Evolutionary conservation across 1,140 invertebrate species (phyloP).

Genomic region (Lepidurus packardi): DNA sequence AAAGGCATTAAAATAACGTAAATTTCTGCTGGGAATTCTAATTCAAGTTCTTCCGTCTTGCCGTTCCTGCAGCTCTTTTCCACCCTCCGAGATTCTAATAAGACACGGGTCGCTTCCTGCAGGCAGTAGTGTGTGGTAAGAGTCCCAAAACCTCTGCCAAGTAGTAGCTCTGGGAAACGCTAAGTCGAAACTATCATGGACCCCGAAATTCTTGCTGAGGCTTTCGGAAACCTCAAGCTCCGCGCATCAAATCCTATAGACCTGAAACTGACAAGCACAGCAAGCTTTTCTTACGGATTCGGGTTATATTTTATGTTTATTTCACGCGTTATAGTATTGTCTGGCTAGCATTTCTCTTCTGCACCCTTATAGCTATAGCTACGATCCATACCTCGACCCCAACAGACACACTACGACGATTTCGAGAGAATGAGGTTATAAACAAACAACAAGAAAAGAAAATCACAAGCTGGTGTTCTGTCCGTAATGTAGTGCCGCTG

Average conservation of each 20-base stretch:
- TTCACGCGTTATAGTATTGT: neutral
- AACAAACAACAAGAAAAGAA: neutral
- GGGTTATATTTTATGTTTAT: neutral
- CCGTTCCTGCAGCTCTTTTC: neutral
- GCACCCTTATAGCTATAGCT: neutral
- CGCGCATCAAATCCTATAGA: neutral
- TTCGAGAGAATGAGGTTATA: neutral
- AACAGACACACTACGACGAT: neutral
- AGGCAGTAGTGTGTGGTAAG: neutral
- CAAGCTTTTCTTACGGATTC: neutral
- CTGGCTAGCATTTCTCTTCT: neutral
- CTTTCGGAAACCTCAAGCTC: neutral
- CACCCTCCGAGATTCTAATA: neutral
- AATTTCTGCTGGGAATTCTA: conserved; percentile 15
- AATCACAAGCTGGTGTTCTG: neutral
- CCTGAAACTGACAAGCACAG: neutral
- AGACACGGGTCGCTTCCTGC: conserved; percentile 1
- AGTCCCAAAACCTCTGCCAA: neutral
- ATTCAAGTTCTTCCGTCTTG: neutral
- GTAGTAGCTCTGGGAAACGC: neutral
- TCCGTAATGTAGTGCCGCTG: neutral
- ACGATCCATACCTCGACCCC: neutral
- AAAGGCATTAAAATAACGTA: neutral
- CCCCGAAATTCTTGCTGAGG: too few relatives aligned
- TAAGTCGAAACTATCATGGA: too few relatives aligned